Percentiles rank a stretch among this genome's conserved stretches.
Evolutionary conservation across 2,888 invertebrate genomes (phyloP).

Genomic region (Dolomedes plantarius): DNA sequence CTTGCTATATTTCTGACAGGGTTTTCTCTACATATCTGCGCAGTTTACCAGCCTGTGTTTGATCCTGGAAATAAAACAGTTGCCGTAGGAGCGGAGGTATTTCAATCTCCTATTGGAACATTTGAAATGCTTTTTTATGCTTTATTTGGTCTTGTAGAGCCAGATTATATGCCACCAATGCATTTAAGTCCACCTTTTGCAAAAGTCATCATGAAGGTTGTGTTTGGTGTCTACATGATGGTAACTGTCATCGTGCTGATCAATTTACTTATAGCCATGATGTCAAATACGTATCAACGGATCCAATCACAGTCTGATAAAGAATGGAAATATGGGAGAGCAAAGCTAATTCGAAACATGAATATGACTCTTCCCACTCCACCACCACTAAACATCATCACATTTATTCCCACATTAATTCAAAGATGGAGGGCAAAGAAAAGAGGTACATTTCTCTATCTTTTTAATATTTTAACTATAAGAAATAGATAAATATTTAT

Average conservation of each 20-base stretch:
- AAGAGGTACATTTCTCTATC: conserved; percentile 41
- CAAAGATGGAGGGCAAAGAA: conserved; percentile 55
- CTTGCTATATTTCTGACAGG: conserved; percentile 98
- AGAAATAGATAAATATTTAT: no score
- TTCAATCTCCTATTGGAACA: conserved; percentile 91
- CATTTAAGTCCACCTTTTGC: conserved; percentile 78
- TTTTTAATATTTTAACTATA: no score
- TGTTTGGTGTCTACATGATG: conserved; percentile 98
- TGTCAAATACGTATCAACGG: conserved; percentile 99
- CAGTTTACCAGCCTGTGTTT: conserved; percentile 90
- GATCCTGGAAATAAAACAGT: conserved; percentile 74
- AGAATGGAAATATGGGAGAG: conserved; percentile 99
- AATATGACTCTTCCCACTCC: conserved; percentile 97
- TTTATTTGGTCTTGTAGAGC: conserved; percentile 92
- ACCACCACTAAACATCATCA: conserved; percentile 96
- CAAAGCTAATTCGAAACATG: conserved; percentile 98
- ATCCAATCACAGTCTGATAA: conserved; percentile 99
- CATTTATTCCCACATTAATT: conserved; percentile 76
- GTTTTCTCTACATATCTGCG: conserved; percentile 92
- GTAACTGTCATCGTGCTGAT: conserved; percentile 98
- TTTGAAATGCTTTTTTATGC: conserved; percentile 99
- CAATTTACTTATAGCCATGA: conserved; percentile 99
- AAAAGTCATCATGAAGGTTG: conserved; percentile 79
- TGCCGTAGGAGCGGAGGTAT: conserved; percentile 73
- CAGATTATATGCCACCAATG: conserved; percentile 80